Evolutionary conservation across 1,140 invertebrate species (phyloP), one percentile per base, ranked within the genome.

Genomic region (Zaprionus nigranus): DNA sequence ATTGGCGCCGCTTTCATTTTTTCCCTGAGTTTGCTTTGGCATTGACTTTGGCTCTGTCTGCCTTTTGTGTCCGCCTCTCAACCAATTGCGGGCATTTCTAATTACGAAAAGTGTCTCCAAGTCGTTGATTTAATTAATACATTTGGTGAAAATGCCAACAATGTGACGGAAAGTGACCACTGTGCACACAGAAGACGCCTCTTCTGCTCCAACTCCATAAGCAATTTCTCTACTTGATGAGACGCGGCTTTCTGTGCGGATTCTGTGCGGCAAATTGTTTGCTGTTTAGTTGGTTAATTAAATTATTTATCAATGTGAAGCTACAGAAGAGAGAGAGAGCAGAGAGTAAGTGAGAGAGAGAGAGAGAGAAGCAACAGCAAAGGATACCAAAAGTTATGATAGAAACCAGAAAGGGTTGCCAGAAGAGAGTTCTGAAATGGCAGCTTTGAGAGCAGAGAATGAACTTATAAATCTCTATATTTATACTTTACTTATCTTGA

Each of bases 121-220:
- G 15, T 60, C 81, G 65, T 54, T 87, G 84, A 87, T 87, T 87
- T 88, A 87, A 87, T 87, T 90, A 87, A 87, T 88, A 88, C 81
- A 87, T 87, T 87, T 84, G 77, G 84, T 90, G 84, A 87, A 87
- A 87, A 87, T 87, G 81, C 54, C 61, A 67, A 65, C 74, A 87
- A 86, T 86, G 82, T 70, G 40, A 51, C 46, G 20, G 46, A 51
- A 51, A 51, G 46, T 51, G 46, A 20, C 46, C 46, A 51, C 46
- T 24, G 46, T 51, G 2, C 46, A 12, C 11, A 12, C 11, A 24
- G 20, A 12, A 51, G 46, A 51, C 20, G 46, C 46, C 46, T 51
- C 46, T 51, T 51, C 11, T 20, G 9, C 24, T 26, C 5, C 46
- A 20, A 49, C 5, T 51, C 4, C 46, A 24, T 22, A 24, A 12